These are phyloP conservation scores for Eutrigla gurnardus DNA, from an alignment of 2,797 vertebrate species.

Conservation along the genomic window DNA sequence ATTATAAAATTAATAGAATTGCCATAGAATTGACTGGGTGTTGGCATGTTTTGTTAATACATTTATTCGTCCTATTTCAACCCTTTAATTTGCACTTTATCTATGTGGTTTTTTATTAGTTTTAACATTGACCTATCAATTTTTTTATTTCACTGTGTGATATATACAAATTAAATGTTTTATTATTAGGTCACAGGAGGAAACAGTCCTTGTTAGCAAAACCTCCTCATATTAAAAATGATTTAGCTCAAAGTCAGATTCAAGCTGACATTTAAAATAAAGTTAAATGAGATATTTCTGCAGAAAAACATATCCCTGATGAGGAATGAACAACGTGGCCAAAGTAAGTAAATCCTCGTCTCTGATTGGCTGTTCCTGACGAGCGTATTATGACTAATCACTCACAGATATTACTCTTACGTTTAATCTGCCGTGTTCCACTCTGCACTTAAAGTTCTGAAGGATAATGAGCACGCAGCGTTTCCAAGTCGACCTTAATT, in stretches of 20 bases:
- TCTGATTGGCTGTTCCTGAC: too few species aligned
- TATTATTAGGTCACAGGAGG: too few species aligned
- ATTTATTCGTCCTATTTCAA: too few species aligned
- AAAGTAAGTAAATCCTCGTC: neutral
- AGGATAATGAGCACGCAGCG: neutral
- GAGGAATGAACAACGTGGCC: neutral
- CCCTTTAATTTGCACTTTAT: too few species aligned
- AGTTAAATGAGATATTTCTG: neutral
- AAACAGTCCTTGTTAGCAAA: neutral
- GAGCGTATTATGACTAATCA: neutral
- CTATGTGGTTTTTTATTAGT: too few species aligned
- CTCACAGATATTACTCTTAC: neutral
- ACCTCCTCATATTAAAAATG: neutral
- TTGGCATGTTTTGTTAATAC: too few species aligned
- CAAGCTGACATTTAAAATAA: neutral
- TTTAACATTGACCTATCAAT: too few species aligned
- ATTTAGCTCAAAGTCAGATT: neutral
- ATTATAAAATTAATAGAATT: too few species aligned
- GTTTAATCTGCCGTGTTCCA: neutral
- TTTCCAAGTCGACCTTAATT: conserved; percentile 7
- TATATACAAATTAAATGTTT: too few species aligned
- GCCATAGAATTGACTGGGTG: too few species aligned
- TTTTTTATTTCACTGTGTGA: too few species aligned
- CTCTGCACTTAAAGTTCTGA: neutral
- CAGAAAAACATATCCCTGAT: neutral